These are phyloP conservation scores for Nesogale talazaci DNA, from an alignment of 2,113 vertebrate species.

Conservation along the genomic window DNA sequence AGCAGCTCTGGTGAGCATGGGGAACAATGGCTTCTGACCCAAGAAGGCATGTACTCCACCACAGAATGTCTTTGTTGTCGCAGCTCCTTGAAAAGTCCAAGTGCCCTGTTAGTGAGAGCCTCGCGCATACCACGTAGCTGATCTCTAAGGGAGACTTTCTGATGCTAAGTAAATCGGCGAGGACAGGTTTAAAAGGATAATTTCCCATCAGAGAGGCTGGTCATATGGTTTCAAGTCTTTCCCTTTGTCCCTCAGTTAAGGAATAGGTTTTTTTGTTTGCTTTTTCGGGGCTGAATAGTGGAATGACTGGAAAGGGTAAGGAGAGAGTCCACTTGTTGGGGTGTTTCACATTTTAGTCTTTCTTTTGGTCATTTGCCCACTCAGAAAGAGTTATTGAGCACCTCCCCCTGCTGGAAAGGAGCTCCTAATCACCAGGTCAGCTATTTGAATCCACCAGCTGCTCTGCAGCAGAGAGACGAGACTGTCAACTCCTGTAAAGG, in stretches of 20 bases:
- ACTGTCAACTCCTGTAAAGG: no score
- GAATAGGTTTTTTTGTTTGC: background rate
- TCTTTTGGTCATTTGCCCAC: no score
- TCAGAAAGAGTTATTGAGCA: background rate
- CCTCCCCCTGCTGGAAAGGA: no score
- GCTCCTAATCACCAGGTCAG: no score
- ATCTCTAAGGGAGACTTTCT: background rate
- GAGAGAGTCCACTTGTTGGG: no score
- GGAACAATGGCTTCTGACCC: background rate
- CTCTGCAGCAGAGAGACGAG: no score
- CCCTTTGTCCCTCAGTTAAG: background rate
- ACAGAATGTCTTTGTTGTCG: no score
- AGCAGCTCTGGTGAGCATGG: background rate
- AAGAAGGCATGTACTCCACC: rapidly evolving
- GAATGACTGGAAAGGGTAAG: background rate
- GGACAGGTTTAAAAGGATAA: background rate
- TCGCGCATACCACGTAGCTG: rapidly evolving
- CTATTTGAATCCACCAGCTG: no score
- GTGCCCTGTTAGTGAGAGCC: background rate
- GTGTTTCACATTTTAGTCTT: background rate
- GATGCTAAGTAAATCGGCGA: background rate
- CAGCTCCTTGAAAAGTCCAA: background rate
- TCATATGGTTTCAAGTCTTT: background rate
- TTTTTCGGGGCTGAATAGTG: slow-evolving; percentile 34
- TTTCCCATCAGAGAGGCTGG: background rate